phyloP scores from a whole-genome alignment of 2,113 vertebrate species.

The Rissa tridactyla region DNA sequence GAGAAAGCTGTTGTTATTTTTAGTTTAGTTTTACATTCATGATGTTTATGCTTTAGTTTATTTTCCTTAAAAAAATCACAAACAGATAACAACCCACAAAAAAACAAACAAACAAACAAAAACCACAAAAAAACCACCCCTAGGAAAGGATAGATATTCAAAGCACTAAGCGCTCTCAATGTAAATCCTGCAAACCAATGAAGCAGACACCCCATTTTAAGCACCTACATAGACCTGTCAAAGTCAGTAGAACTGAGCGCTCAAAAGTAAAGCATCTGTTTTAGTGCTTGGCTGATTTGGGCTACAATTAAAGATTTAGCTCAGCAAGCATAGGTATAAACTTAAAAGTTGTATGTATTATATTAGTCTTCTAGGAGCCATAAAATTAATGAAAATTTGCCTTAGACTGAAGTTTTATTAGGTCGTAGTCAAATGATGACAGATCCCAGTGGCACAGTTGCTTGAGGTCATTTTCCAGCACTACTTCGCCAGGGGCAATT shows the following conservation, averaged over 20 bases:
- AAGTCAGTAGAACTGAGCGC: not conserved
- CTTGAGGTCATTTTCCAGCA: slow-evolving; percentile 33
- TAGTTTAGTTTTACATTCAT: not conserved
- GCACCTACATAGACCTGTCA: not conserved
- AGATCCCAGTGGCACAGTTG: slow-evolving; percentile 37
- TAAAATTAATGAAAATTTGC: slow-evolving; percentile 64
- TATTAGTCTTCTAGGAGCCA: slow-evolving; percentile 17
- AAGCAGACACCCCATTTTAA: not conserved
- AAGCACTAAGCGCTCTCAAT: rapidly evolving
- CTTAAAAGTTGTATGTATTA: slow-evolving; percentile 26
- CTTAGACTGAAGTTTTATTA: slow-evolving; percentile 39
- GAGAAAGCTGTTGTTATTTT: not conserved
- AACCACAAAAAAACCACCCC: rapidly evolving
- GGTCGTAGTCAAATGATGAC: slow-evolving; percentile 15
- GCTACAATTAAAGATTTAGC: slow-evolving; percentile 35
- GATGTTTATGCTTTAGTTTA: not conserved
- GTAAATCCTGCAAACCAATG: not conserved
- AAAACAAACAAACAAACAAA: rapidly evolving
- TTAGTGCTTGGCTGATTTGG: slow-evolving; percentile 11
- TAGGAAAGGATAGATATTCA: not conserved
- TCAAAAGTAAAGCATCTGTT: slow-evolving; percentile 22
- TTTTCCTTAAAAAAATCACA: not conserved
- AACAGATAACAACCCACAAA: not conserved
- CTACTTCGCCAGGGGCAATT: not conserved
- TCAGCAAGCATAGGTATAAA: slow-evolving; percentile 35